Base-by-base conservation (phyloP, 2,797 vertebrate genomes). In the Scyliorhinus canicula region DNA sequence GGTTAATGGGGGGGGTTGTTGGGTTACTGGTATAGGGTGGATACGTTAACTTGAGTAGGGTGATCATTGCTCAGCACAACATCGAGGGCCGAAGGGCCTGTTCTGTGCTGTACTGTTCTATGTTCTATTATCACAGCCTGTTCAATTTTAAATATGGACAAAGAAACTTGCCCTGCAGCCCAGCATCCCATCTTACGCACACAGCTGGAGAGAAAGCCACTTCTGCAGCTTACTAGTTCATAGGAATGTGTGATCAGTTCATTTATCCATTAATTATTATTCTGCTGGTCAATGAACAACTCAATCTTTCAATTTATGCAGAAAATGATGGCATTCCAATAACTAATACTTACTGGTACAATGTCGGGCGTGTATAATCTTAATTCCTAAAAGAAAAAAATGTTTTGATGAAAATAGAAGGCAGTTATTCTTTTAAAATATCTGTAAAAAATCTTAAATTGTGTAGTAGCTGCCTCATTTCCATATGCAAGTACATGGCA, bases 341-440 rank as follows among this genome's bases (percentile, higher is more conserved):
- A 5, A 12, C 7, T 74, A 74, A 19, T 24, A 71, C 93, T 94
- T 94, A 94, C 93, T 35, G 67, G 7, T 74, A 94, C 16, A 21
- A 11, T 2, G 55, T 19, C 93, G 71, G 93, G 93, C 35, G 65
- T 74, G 67, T 94, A 94, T n/a, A 94, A 74, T 16, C 0, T 26
- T 50, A 94, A 71, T 52, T 94, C 93, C 93, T 94, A 74, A 74
- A 67, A 60, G 63, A 69, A 52, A 94, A 50, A 40, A 94, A 19
- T 26, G 14, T 4, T 71, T 93, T 50, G 65, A 55, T 52, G 67
- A 94, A 50, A 69, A 93, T 93, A 28, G 40, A 50, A 50, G 14
- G 4, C 55, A 60, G 16, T 93, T 50, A 47, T 88, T 88, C 44
- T 44, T 93, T 24, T 67, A 67, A 65, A 65, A 44, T 65, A 9